A percentile compares a stretch with the other conserved stretches of the same genome.
These are phyloP conservation scores for Atrichornis clamosus DNA, from an alignment of 2,113 vertebrate species.

Conservation along the genomic window DNA sequence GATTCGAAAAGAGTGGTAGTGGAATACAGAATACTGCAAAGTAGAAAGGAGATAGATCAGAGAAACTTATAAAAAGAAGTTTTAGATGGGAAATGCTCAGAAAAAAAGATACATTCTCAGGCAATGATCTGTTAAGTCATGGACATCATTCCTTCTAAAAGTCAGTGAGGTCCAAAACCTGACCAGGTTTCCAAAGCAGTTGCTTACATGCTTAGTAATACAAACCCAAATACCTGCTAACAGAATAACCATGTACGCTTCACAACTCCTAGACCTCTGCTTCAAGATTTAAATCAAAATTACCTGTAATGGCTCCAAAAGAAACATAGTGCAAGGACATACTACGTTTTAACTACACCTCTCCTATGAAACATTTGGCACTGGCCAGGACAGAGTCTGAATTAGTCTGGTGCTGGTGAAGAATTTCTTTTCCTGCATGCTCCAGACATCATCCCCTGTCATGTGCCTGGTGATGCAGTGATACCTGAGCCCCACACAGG, in stretches of 20 bases:
- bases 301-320: neutral
- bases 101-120: neutral
- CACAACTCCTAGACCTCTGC: neutral
- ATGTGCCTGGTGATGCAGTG: neutral
- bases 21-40: neutral
- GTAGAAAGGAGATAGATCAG: neutral
- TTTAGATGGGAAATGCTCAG: neutral
- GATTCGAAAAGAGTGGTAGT: neutral
- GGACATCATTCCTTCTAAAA: neutral
- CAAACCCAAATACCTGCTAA: neutral
- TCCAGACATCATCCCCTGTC: accelerated
- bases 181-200: neutral
- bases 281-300: neutral
- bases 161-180: neutral
- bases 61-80: neutral
- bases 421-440: neutral
- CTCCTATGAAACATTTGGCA: neutral
- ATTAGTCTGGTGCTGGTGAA: neutral
- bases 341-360: neutral
- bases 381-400: neutral
- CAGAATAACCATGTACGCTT: neutral
- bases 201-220: neutral
- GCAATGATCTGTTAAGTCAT: neutral
- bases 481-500: neutral
- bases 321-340: neutral